Evolutionary conservation across 2,113 vertebrate species (phyloP).

Genomic region (Scytalopus superciliaris): DNA sequence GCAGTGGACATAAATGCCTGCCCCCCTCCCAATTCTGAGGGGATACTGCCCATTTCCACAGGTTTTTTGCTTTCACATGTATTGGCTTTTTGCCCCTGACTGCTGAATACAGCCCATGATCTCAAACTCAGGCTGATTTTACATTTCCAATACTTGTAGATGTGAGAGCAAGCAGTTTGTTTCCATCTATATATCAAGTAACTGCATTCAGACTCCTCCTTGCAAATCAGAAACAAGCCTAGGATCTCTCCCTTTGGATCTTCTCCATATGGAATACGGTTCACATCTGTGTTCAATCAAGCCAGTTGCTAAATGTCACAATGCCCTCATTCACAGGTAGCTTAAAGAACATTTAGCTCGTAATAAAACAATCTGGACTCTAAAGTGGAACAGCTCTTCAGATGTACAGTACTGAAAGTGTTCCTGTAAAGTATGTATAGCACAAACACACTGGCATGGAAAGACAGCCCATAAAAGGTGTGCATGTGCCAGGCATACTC

Average conservation of each 20-base stretch:
- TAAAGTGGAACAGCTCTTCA: constrained; percentile 39
- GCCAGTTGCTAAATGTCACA: constrained; percentile 76
- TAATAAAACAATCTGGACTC: constrained; percentile 75
- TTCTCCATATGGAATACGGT: constrained; percentile 61
- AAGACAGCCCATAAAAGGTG: neutral
- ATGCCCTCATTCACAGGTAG: constrained; percentile 80
- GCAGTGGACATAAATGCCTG: neutral
- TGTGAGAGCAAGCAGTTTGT: neutral
- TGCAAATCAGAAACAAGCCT: constrained; percentile 50
- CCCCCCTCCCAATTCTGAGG: neutral
- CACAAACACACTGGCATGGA: constrained; percentile 24
- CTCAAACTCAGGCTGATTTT: neutral
- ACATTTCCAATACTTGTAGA: neutral
- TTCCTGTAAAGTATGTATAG: constrained; percentile 20
- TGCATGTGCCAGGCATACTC: neutral
- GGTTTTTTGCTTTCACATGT: neutral
- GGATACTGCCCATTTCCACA: neutral
- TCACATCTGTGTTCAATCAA: constrained; percentile 78
- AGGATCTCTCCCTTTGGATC: constrained; percentile 42
- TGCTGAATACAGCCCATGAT: neutral
- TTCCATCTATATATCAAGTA: neutral
- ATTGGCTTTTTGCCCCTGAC: neutral
- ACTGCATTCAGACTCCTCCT: constrained; percentile 8
- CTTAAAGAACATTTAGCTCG: constrained; percentile 72
- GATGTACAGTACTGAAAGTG: constrained; percentile 43